phyloP scores from a whole-genome alignment of 2,113 vertebrate species.

The Zosterops pallidus region DNA sequence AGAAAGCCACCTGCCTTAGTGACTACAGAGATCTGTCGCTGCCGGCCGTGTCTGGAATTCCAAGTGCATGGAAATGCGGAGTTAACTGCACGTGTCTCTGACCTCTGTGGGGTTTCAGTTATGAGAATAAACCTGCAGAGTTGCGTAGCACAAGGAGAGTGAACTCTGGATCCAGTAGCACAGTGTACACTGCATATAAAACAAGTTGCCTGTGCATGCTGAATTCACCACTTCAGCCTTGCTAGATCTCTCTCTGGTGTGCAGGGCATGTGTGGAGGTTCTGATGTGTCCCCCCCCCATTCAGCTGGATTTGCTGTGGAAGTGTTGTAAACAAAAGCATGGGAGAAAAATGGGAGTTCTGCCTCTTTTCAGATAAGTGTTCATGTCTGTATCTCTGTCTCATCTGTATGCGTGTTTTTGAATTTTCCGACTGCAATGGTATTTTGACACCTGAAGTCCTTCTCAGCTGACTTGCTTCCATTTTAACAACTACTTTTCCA shows the following conservation, averaged over 20 bases:
- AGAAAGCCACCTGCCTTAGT: neutral
- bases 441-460: neutral
- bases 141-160: neutral
- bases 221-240: neutral
- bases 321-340: neutral
- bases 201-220: neutral
- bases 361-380: accelerated
- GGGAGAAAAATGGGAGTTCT: neutral
- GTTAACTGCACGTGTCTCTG: neutral
- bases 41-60: accelerated
- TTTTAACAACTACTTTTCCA: neutral
- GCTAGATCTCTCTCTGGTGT: accelerated
- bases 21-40: accelerated
- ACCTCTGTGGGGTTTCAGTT: neutral
- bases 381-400: neutral
- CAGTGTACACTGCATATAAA: accelerated
- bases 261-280: accelerated
- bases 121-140: neutral
- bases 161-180: neutral
- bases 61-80: accelerated
- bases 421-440: neutral
- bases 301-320: neutral
- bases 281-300: neutral
- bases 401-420: neutral
- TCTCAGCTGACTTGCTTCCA: neutral